Conservation (phyloP, 2,113 vertebrate species). For the Serinus canaria region DNA sequence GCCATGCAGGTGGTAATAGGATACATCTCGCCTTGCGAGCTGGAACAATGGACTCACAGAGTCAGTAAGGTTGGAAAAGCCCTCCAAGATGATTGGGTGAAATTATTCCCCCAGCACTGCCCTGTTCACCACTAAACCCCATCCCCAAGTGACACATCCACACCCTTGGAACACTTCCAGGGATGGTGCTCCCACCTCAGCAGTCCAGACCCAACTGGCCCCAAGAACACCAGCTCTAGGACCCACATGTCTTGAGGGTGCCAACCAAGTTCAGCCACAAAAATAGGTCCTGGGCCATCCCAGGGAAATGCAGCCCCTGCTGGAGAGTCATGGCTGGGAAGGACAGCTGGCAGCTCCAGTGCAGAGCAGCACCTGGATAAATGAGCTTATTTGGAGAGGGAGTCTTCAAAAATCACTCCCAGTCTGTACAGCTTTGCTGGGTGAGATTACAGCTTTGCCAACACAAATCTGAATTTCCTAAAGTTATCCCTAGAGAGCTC, state of each 20-base stretch:
- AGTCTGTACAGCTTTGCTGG: background rate
- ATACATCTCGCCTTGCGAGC: too few relatives aligned
- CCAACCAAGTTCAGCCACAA: background rate
- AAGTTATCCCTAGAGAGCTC: background rate
- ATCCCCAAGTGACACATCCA: background rate
- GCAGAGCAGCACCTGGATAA: background rate
- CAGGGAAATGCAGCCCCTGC: background rate
- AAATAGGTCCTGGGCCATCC: background rate
- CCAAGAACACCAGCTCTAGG: background rate
- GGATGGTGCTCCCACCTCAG: background rate
- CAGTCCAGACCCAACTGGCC: background rate
- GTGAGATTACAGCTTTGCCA: background rate
- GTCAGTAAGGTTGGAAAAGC: background rate
- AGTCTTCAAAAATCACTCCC: background rate
- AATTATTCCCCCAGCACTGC: background rate
- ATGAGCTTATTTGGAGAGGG: rapidly evolving
- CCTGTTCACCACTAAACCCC: background rate
- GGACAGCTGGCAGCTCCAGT: background rate
- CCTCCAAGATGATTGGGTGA: background rate
- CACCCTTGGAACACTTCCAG: background rate
- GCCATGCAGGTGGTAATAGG: too few relatives aligned
- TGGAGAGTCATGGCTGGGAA: background rate
- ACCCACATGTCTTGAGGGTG: background rate
- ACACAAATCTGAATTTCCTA: background rate
- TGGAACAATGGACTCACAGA: background rate